A percentile compares a stretch with the other conserved stretches of the same genome.
Conservation (phyloP, 2,888 invertebrate species). For the Plebejus melissa region DNA sequence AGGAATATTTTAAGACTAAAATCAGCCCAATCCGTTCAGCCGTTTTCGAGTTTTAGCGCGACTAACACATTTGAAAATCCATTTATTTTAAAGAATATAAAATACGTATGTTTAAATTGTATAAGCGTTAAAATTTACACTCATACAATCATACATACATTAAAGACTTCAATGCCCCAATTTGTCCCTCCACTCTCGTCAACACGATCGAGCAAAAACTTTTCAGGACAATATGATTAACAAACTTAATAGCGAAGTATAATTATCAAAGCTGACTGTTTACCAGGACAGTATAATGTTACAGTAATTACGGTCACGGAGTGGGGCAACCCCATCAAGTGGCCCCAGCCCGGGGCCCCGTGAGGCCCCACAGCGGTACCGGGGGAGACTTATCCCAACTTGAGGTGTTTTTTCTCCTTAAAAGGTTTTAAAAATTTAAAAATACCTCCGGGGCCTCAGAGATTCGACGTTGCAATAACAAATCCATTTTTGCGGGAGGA, state of each 20-base stretch:
- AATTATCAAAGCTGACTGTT: conserved; percentile 1
- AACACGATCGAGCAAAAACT: too few relatives aligned
- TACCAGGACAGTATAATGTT: background rate
- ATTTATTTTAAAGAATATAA: too few relatives aligned
- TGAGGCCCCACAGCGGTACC: conserved; percentile 38
- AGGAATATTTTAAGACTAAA: too few relatives aligned
- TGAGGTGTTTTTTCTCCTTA: conserved; percentile 53
- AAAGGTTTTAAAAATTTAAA: conserved; percentile 49
- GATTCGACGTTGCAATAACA: conserved; percentile 44
- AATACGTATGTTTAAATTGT: too few relatives aligned
- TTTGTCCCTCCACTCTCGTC: too few relatives aligned
- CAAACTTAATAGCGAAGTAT: background rate
- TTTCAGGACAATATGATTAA: background rate
- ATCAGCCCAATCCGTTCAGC: too few relatives aligned
- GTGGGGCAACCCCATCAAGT: background rate
- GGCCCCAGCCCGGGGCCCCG: conserved; percentile 21
- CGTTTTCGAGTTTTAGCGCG: too few relatives aligned
- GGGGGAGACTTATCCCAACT: conserved; percentile 61
- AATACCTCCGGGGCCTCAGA: conserved; percentile 52
- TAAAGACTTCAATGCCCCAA: too few relatives aligned
- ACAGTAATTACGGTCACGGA: conserved; percentile 2
- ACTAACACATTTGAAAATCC: too few relatives aligned
- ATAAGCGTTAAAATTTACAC: too few relatives aligned
- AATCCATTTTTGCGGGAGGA: conserved; percentile 29
- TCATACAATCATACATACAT: too few relatives aligned